Base-by-base conservation (phyloP, 35 echinoderm and acorn worm species). In the Heliocidaris tuberculata region DNA sequence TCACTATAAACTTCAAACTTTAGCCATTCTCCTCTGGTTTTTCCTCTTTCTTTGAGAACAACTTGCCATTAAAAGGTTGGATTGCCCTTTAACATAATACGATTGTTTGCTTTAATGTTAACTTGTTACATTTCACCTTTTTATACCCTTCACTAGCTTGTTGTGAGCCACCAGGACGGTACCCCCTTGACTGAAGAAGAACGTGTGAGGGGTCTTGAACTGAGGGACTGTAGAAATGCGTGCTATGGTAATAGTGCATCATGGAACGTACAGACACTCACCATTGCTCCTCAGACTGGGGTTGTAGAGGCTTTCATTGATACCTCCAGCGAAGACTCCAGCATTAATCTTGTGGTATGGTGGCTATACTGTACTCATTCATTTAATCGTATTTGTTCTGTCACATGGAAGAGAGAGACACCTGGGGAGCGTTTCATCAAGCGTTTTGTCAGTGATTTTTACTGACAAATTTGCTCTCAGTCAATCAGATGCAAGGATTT, bases 131-230 rank as follows among this genome's bases (percentile, higher is more conserved):
- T 86, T 32, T 86, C 31, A 30, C 85, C 21, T 24, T 86, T 12
- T 86, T 48, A 15, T 27, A 89, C 31, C 70, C n/a, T 48, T 89
- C 31, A 16, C 1, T 50, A 98, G 97, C 85, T 98, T 1, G 31
- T 87, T 29, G 97, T 98, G 32, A 96, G 94, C 13, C 95, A 94
- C 65, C 88, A 95, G 7, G 97, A 97, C 89, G 97, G 95, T 9
- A 96, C 78, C 47, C 93, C 95, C 27, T 60, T 98, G 13, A 97
- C 96, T 2, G 65, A 94, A 27, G 59, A 27, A 32, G 97, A 98
- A 59, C 49, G 96, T 85, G 11, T 47, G 27, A 9, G 85, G 11
- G 87, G 88, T 30, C 85, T 98, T 16, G 30, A 94, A 19, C 91
- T 93, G 91, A 59, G 29, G 10, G 47, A 13, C 13, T 93, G 91